Base-by-base conservation (phyloP, 2,888 invertebrate genomes). In the Platerodrilus igneus region DNA sequence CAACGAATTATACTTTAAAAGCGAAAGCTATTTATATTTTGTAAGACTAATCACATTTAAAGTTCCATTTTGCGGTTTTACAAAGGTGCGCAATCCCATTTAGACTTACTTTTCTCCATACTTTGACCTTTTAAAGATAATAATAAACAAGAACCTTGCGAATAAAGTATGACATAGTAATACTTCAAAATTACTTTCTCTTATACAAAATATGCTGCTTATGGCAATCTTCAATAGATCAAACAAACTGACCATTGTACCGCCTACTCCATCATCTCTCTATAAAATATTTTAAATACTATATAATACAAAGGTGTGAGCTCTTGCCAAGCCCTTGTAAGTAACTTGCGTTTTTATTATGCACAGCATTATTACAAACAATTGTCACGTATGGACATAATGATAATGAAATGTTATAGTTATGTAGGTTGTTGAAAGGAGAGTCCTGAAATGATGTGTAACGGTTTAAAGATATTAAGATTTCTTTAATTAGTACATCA, bases 231-330 rank as follows among this genome's bases (percentile, higher is more conserved):
- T 20, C 27, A 23, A 39, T 39, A 28, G 21, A 22, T 28, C 34
- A 40, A 40, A 35, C 35, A 40, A 40, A 62, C 63, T 63, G 63
- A 63, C 63, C 63, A 63, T 63, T 63, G 57, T 59, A 48, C 56
- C 62, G 58, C 63, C 62, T 60, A 63, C 63, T n/a, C n/a, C n/a
- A 45, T 42, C 40, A 34, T 42, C 46, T 47, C 51, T 52, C 55
- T 57, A 58, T 58, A 53, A 55, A 56, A 57, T 55, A 56, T 56
- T 47, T 35, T 56, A 58, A 60, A 58, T n/a, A n/a, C n/a, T n/a
- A n/a, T n/a, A n/a, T 57, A 59, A 56, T 54, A 59, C 59, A 57
- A 58, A 61, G 62, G 62, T 61, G 62, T 60, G 58, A 50, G 51
- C 52, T 47, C 50, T 46, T 47, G 58, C 62, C 62, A 57, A 62